Percentiles rank a stretch among this genome's conserved stretches.
Evolutionary conservation across 2,113 vertebrate genomes (phyloP).

Genomic region (Daphoenositta chrysoptera): DNA sequence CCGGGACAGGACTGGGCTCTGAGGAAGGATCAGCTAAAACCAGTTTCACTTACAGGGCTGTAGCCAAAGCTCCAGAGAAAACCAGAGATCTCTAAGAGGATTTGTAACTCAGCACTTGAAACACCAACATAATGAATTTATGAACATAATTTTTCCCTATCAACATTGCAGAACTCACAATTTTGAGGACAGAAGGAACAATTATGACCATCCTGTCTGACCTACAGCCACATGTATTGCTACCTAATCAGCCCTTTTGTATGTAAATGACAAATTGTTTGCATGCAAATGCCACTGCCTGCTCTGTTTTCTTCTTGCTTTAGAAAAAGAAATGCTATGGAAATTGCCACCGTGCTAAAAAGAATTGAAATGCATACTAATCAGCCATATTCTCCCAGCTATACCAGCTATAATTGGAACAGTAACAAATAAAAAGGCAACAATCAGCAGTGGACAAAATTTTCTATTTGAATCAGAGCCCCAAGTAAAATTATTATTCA

Average conservation of each 20-base stretch:
- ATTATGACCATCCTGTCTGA: background rate
- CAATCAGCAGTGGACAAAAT: background rate
- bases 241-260: constrained; percentile 7
- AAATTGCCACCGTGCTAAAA: constrained; percentile 7
- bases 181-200: background rate
- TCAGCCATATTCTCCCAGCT: background rate
- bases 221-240: background rate
- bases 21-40: background rate
- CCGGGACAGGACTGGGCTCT: background rate
- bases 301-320: background rate
- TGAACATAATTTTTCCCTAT: background rate
- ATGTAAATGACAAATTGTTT: constrained; percentile 23
- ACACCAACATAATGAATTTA: background rate
- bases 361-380: constrained; percentile 33
- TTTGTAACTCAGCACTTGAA: background rate
- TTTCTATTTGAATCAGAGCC: background rate
- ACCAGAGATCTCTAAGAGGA: background rate
- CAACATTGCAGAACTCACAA: background rate
- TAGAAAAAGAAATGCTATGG: constrained; percentile 19
- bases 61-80: background rate
- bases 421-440: constrained; percentile 20
- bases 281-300: background rate
- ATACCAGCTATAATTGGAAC: background rate
- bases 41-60: background rate
- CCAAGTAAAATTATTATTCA: background rate